Evolutionary conservation across 2,113 vertebrate species (phyloP).

Genomic region (human): DNA sequence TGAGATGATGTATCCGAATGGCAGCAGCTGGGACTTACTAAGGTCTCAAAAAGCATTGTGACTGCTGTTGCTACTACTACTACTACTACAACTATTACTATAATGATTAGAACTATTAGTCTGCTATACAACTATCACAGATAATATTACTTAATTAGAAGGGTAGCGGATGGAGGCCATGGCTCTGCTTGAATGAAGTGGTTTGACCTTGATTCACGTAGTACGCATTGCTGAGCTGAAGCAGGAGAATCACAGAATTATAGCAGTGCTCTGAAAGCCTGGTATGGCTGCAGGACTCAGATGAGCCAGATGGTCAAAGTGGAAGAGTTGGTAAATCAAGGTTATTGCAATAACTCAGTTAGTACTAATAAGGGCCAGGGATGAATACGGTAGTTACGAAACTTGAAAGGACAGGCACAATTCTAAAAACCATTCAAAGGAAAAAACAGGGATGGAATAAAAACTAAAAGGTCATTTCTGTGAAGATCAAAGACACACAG

Average conservation of each 20-base stretch:
- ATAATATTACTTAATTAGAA: background rate
- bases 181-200: background rate
- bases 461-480: constrained; percentile 16
- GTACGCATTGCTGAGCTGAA: background rate
- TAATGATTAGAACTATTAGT: background rate
- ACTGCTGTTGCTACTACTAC: accelerated
- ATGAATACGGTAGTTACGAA: background rate
- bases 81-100: background rate
- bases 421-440: background rate
- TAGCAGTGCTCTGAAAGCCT: accelerated
- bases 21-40: accelerated
- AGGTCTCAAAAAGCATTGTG: background rate
- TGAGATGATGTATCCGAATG: accelerated
- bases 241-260: background rate
- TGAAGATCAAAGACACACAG: background rate
- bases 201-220: background rate
- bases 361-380: background rate
- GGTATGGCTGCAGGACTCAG: accelerated
- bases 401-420: background rate
- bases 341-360: background rate
- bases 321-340: too few relatives aligned
- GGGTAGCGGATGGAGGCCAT: background rate
- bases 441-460: background rate
- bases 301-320: accelerated
- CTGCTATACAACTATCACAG: background rate